phyloP scores from a whole-genome alignment of 2,797 vertebrate genomes.

The Alca torda region DNA sequence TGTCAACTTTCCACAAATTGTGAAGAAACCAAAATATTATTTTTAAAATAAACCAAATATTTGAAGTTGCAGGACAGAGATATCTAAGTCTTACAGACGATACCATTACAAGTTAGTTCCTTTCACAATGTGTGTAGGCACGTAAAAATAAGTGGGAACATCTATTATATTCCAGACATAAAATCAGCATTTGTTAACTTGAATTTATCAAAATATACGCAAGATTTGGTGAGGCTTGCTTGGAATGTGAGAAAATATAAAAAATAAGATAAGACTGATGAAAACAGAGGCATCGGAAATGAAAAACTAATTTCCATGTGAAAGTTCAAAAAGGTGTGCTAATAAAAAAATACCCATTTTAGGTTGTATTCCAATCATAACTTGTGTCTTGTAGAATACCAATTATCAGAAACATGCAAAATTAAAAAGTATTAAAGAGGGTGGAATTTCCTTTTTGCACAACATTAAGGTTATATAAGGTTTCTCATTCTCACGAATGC shows the following conservation, averaged over 20 bases:
- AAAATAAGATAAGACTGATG: neutral
- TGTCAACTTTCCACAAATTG: neutral
- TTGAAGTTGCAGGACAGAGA: neutral
- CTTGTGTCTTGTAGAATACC: neutral
- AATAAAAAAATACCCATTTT: neutral
- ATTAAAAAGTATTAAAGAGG: neutral
- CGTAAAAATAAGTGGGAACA: neutral
- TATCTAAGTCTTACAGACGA: neutral
- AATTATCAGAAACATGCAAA: neutral
- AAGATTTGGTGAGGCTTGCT: neutral
- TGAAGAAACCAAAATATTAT: neutral
- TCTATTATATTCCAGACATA: neutral
- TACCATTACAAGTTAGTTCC: neutral
- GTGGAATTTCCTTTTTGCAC: neutral
- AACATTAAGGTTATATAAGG: neutral
- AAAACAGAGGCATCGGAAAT: neutral
- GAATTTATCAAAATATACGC: neutral
- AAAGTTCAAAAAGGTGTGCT: neutral
- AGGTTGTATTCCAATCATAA: neutral
- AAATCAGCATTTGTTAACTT: neutral
- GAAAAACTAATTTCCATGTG: neutral
- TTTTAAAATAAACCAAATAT: neutral
- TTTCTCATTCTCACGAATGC: neutral
- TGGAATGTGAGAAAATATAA: neutral
- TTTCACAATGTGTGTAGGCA: neutral